phyloP scores from a whole-genome alignment of 1,140 invertebrate species.

The Hycleus cichorii region DNA sequence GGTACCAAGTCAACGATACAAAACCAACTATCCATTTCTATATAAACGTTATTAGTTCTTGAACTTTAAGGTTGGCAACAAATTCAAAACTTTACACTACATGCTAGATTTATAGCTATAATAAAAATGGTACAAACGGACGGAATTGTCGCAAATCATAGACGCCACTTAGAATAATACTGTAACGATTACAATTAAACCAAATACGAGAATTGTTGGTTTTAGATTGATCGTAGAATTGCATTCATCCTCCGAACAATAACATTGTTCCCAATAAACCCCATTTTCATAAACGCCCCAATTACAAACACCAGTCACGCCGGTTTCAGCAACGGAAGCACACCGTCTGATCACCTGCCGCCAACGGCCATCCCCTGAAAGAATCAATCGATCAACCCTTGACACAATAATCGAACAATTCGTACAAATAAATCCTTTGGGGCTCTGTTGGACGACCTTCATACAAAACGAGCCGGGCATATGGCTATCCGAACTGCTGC shows the following conservation, averaged over 20 bases:
- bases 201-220: neutral
- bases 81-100: too few relatives aligned
- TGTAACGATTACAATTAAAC: too few relatives aligned
- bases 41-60: too few relatives aligned
- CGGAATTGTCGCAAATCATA: too few relatives aligned
- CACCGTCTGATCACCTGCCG: slow-evolving; percentile 83
- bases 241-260: slow-evolving; percentile 82
- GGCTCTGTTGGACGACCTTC: slow-evolving; percentile 81
- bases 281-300: slow-evolving; percentile 90
- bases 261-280: slow-evolving; percentile 92
- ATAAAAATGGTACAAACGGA: too few relatives aligned
- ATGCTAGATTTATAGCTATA: too few relatives aligned
- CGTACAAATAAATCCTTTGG: slow-evolving; percentile 86
- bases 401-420: neutral
- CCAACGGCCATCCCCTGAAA: slow-evolving; percentile 86
- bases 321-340: slow-evolving; percentile 81
- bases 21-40: too few relatives aligned
- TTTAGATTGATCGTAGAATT: slow-evolving; percentile 46
- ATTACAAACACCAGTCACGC: slow-evolving; percentile 86
- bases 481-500: slow-evolving; percentile 79
- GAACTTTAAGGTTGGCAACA: too few relatives aligned
- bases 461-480: slow-evolving; percentile 92
- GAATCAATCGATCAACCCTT: slow-evolving; percentile 10
- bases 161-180: too few relatives aligned
- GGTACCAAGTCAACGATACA: too few relatives aligned